Evolutionary conservation across 2,113 vertebrate genomes (phyloP).

Genomic region (Solenodon paradoxus): DNA sequence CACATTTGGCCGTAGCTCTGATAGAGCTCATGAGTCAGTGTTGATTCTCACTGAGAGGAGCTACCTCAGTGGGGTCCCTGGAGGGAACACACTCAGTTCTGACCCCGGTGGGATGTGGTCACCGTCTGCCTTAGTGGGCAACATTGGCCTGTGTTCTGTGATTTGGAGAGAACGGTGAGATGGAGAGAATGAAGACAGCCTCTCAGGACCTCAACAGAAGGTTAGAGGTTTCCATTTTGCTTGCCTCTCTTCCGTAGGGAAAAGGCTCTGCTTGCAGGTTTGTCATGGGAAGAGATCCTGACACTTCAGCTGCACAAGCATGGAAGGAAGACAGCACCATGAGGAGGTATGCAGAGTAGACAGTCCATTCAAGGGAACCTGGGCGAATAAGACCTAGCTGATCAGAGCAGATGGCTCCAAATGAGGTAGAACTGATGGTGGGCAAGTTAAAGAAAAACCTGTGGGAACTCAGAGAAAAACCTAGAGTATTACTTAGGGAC

Average conservation of each 20-base stretch:
- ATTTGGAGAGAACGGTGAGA: background rate
- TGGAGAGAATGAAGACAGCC: background rate
- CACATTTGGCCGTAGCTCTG: background rate
- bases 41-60: background rate
- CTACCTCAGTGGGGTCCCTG: background rate
- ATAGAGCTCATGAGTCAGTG: background rate
- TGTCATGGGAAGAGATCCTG: no score
- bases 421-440: background rate
- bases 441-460: background rate
- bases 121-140: background rate
- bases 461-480: background rate
- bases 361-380: background rate
- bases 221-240: background rate
- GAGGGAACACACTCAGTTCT: background rate
- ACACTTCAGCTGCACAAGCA: background rate
- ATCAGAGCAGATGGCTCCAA: background rate
- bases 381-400: background rate
- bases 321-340: background rate
- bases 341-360: background rate
- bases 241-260: background rate
- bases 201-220: background rate
- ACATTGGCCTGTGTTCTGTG: background rate
- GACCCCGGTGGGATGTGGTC: no score
- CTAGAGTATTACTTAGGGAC: background rate
- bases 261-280: background rate